phyloP scores from a whole-genome alignment of 2,888 invertebrate species.

The Sarcophaga carnaria region DNA sequence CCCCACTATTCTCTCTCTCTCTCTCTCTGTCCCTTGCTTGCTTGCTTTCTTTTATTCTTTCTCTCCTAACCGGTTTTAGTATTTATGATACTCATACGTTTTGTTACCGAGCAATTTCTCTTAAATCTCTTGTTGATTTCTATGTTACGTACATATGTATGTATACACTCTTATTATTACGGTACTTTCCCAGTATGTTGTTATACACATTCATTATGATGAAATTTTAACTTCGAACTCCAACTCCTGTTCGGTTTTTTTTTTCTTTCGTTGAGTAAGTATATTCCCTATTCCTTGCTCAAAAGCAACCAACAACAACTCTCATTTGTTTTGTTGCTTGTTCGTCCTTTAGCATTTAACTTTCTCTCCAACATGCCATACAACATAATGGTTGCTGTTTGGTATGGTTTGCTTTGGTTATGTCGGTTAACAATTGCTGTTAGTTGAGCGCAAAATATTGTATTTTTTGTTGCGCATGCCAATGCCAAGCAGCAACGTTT shows the following conservation, averaged over 20 bases:
- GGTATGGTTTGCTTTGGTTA: no score
- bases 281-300: slow-evolving; percentile 40
- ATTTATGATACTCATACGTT: slow-evolving; percentile 10
- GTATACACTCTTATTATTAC: slow-evolving; percentile 6
- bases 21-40: not conserved
- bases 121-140: not conserved
- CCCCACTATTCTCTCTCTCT: not conserved
- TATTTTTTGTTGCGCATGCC: slow-evolving; percentile 59
- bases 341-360: not conserved
- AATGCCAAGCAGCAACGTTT: not conserved
- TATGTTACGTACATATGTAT: not conserved
- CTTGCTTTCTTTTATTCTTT: not conserved
- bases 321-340: no score
- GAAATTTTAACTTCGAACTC: slow-evolving; percentile 37
- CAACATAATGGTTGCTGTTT: no score
- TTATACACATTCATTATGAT: slow-evolving; percentile 52
- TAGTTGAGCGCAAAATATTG: not conserved
- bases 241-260: not conserved
- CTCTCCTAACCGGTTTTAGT: no score
- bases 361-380: not conserved
- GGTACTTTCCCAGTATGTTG: slow-evolving; percentile 21
- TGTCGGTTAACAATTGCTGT: no score
- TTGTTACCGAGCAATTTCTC: not conserved
- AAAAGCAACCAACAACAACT: no score
- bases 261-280: slow-evolving; percentile 23